Percentiles rank a stretch among this genome's conserved stretches.
These are phyloP conservation scores for Hirudo medicinalis DNA, from an alignment of 1,140 invertebrate genomes.

Conservation along the genomic window DNA sequence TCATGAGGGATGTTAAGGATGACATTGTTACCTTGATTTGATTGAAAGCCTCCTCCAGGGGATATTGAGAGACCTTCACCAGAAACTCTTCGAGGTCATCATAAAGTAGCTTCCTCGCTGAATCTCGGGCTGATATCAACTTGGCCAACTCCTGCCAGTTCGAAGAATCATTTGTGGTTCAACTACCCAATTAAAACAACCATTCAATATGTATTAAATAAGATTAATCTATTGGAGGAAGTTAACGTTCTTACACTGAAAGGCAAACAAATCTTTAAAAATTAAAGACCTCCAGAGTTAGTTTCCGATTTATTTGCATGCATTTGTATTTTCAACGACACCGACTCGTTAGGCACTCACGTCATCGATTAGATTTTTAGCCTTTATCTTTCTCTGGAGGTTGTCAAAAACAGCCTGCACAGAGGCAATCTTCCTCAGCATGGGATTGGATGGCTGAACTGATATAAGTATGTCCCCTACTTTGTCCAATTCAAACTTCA, in stretches of 20 bases:
- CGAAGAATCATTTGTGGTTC: no score
- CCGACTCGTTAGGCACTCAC: neutral
- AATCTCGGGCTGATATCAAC: slow-evolving; percentile 5
- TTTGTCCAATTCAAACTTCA: slow-evolving; percentile 9
- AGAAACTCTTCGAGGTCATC: neutral
- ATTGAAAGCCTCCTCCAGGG: neutral
- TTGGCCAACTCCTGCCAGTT: neutral
- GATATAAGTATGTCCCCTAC: slow-evolving; percentile 1
- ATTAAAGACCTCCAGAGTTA: no score
- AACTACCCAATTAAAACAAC: no score
- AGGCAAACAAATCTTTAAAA: no score
- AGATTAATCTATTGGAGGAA: no score
- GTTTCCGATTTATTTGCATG: no score
- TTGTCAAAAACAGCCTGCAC: slow-evolving; percentile 8
- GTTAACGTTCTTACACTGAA: no score
- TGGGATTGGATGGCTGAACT: slow-evolving; percentile 1
- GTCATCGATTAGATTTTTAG: slow-evolving; percentile 9
- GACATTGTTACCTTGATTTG: neutral
- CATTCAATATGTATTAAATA: no score
- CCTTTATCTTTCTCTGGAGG: slow-evolving; percentile 5
- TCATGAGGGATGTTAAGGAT: no score
- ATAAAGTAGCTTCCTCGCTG: neutral
- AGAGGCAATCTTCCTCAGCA: slow-evolving; percentile 9
- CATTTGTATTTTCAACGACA: neutral
- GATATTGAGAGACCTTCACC: neutral